A percentile compares a stretch with the other conserved stretches of the same genome.
phyloP scores from a whole-genome alignment of 1,140 invertebrate genomes.

The Nomia melanderi region DNA sequence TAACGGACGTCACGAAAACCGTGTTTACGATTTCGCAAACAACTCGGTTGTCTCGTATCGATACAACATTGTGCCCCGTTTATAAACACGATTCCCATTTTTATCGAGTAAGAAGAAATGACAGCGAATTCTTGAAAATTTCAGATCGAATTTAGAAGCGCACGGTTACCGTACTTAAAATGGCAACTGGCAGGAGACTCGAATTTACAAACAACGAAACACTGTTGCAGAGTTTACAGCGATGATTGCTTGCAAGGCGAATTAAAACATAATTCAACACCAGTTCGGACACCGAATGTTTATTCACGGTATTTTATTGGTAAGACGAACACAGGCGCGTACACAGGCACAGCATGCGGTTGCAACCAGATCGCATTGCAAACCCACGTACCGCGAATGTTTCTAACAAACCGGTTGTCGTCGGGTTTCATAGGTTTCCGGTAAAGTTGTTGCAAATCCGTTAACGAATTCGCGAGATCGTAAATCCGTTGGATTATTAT shows the following conservation, averaged over 20 bases:
- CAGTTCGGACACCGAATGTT: not conserved
- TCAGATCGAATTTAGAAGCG: no score
- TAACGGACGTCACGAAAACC: not conserved
- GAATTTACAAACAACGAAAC: no score
- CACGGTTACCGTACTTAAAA: no score
- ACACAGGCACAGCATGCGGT: slow-evolving; percentile 12
- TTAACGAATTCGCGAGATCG: not conserved
- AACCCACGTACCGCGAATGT: slow-evolving; percentile 21
- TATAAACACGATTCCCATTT: no score
- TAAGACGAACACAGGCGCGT: not conserved
- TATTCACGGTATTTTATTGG: slow-evolving; percentile 4
- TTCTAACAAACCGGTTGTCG: slow-evolving; percentile 22
- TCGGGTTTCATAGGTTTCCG: slow-evolving; percentile 7
- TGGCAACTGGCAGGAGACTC: no score
- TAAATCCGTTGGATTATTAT: not conserved
- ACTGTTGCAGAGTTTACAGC: no score
- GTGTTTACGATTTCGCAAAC: no score
- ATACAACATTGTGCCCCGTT: no score
- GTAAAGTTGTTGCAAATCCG: slow-evolving; percentile 10
- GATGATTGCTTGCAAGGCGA: no score
- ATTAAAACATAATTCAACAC: not conserved
- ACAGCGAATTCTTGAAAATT: no score
- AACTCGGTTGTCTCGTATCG: not conserved
- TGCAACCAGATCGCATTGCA: slow-evolving; percentile 19
- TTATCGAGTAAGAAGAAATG: no score